Evolutionary conservation across 2,888 invertebrate species (phyloP).

Genomic region (Nomada flava): DNA sequence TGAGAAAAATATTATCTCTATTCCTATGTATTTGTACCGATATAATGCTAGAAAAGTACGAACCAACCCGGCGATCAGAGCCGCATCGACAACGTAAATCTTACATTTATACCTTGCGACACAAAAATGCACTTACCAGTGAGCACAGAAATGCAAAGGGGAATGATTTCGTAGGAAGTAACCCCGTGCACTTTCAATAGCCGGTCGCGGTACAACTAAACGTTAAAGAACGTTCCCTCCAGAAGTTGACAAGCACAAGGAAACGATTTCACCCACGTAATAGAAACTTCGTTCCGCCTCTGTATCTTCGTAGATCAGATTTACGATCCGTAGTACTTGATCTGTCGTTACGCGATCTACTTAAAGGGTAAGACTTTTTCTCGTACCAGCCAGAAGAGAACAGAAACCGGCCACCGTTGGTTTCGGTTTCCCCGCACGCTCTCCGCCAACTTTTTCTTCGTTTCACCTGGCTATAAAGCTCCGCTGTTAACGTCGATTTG

Average conservation of each 20-base stretch:
- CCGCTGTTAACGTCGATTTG: slow-evolving; percentile 44
- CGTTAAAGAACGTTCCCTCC: neutral
- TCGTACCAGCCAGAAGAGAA: neutral
- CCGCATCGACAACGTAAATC: neutral
- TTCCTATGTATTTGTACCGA: too few species aligned
- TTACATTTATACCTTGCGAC: neutral
- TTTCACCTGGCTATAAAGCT: neutral
- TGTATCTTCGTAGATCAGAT: slow-evolving; percentile 24
- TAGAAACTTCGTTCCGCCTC: slow-evolving; percentile 16
- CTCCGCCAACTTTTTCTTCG: neutral
- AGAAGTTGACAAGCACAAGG: neutral
- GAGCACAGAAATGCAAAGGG: neutral
- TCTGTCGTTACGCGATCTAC: slow-evolving; percentile 34
- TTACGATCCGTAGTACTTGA: slow-evolving; percentile 36
- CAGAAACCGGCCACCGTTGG: neutral
- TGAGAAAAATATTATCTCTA: too few species aligned
- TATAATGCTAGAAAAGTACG: too few species aligned
- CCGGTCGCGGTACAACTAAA: neutral
- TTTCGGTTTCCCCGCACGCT: slow-evolving; percentile 21
- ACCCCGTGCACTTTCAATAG: too few species aligned
- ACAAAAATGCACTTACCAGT: neutral
- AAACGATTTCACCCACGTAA: slow-evolving; percentile 8
- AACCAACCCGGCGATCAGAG: neutral
- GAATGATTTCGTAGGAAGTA: neutral
- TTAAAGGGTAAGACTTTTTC: slow-evolving; percentile 20